Percentiles rank a stretch among this genome's conserved stretches.
phyloP scores from a whole-genome alignment of 1,140 invertebrate species.

The Ladona fulva region DNA sequence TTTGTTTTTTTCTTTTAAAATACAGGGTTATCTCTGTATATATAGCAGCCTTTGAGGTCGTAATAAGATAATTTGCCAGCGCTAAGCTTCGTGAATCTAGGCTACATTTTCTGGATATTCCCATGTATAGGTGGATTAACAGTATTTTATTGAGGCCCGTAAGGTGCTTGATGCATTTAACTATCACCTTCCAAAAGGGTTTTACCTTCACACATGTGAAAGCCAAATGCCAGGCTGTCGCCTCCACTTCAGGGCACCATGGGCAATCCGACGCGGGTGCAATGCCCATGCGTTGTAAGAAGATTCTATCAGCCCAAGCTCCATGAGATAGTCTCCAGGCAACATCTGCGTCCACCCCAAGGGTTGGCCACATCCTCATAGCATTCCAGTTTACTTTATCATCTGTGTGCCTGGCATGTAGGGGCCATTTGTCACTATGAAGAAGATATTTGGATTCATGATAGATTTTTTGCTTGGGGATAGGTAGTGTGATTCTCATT shows the following conservation, averaged over 20 bases:
- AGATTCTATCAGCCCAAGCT: too few relatives aligned
- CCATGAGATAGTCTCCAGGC: too few relatives aligned
- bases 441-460: too few relatives aligned
- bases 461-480: too few relatives aligned
- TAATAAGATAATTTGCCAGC: not conserved
- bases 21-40: not conserved
- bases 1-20: slow-evolving; percentile 16
- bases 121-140: not conserved
- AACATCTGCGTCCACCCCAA: too few relatives aligned
- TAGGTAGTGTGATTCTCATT: too few relatives aligned
- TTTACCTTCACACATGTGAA: not conserved
- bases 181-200: not conserved
- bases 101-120: not conserved
- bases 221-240: not conserved
- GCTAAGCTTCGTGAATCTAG: not conserved
- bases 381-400: too few relatives aligned
- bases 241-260: not conserved
- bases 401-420: too few relatives aligned
- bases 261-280: not conserved
- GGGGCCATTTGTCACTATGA: too few relatives aligned
- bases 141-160: not conserved
- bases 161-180: not conserved
- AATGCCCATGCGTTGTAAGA: not conserved
- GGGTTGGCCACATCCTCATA: too few relatives aligned
- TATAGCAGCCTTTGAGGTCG: not conserved